Conservation (phyloP, 1,140 invertebrate species). For the Melitaea cinxia region DNA sequence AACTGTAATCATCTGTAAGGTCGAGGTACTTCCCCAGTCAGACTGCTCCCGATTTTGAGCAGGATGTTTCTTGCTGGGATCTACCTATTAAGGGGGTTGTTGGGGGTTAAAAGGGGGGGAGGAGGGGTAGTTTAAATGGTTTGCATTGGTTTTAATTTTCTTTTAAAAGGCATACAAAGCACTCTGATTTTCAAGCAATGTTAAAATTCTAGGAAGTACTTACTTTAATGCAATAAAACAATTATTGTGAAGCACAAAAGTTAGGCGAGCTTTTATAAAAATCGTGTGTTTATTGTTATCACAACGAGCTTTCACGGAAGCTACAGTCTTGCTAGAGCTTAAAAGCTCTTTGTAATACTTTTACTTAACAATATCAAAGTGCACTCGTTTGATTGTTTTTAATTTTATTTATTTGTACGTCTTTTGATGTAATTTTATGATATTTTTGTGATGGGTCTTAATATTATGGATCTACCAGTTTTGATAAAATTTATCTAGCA, state of each 20-base stretch:
- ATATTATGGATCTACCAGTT: too few species aligned
- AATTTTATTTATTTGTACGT: background rate
- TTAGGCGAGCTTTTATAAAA: background rate
- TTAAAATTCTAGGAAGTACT: background rate
- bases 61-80: too few species aligned
- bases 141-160: too few species aligned
- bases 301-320: conserved; percentile 19
- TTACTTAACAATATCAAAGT: conserved; percentile 5
- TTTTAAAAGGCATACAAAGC: too few species aligned
- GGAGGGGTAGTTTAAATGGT: too few species aligned
- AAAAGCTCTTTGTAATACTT: conserved; percentile 13
- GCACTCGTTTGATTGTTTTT: background rate
- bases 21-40: too few species aligned
- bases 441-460: too few species aligned
- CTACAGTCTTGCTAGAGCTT: conserved; percentile 12
- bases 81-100: too few species aligned
- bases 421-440: background rate
- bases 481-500: too few species aligned
- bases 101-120: too few species aligned
- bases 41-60: too few species aligned
- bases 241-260: background rate
- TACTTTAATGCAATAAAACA: background rate
- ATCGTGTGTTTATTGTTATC: conserved; percentile 29
- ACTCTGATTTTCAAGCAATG: background rate
- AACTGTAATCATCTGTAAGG: too few species aligned